Conservation (phyloP, 2,888 invertebrate species). For the Galeopsomyia nigrocyanea region DNA sequence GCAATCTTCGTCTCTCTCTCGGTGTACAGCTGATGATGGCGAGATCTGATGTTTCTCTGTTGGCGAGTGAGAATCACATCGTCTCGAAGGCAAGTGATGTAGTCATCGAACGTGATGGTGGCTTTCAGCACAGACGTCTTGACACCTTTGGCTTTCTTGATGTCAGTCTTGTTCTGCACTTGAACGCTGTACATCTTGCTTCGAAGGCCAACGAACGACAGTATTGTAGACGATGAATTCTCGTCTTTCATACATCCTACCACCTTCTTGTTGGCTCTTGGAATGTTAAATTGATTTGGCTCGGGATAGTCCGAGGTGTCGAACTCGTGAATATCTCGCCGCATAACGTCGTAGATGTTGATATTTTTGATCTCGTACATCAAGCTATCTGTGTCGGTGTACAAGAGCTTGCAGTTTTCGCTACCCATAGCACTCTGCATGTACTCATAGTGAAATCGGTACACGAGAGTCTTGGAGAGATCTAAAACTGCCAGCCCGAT, state of each 20-base stretch:
- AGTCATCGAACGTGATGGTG: slow-evolving; percentile 46
- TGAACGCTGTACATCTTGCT: slow-evolving; percentile 48
- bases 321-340: no score
- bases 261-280: slow-evolving; percentile 50
- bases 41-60: neutral
- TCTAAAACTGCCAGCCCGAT: no score
- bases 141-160: slow-evolving; percentile 52
- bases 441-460: no score
- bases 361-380: no score
- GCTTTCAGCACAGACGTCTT: slow-evolving; percentile 43
- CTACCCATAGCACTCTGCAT: no score
- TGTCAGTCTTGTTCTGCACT: slow-evolving; percentile 28
- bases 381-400: no score
- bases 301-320: no score
- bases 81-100: slow-evolving; percentile 28
- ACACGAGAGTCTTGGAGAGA: no score
- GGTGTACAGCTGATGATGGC: neutral
- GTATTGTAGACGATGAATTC: slow-evolving; percentile 53
- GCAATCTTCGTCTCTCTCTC: slow-evolving; percentile 40
- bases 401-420: no score
- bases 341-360: no score
- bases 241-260: slow-evolving; percentile 61
- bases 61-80: neutral
- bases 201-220: slow-evolving; percentile 52
- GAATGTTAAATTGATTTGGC: neutral